Conservation (phyloP, 2,797 vertebrate genomes). For the Gymnocypris eckloni region DNA sequence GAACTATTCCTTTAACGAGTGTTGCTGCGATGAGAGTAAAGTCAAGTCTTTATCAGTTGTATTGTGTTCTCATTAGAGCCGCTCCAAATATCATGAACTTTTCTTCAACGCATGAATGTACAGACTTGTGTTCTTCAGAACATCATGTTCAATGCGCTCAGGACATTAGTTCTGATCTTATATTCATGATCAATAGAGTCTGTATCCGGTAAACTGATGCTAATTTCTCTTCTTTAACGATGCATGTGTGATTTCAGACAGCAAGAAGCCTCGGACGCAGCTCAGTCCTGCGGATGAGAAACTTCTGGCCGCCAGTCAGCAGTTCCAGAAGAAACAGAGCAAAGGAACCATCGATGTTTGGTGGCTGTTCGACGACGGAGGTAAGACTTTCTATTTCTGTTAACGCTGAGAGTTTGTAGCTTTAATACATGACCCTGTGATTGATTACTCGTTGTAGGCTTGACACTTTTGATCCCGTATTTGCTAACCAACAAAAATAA, state of each 20-base stretch:
- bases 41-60: no score
- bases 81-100: not conserved
- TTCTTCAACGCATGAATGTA: not conserved
- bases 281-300: constrained; percentile 89
- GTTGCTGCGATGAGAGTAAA: not conserved
- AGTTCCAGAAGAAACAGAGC: constrained; percentile 95
- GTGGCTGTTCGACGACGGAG: constrained; percentile 99
- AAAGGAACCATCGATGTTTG: constrained; percentile 97
- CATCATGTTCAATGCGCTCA: not conserved
- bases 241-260: constrained; percentile 71
- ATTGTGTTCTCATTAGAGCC: not conserved
- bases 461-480: constrained; percentile 95
- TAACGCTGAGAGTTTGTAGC: not conserved
- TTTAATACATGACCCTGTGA: not conserved
- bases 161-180: not conserved
- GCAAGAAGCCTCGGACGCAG: constrained; percentile 77
- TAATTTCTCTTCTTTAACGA: not conserved
- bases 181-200: not conserved
- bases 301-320: constrained; percentile 88
- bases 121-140: constrained; percentile 1
- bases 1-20: not conserved
- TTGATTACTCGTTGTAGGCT: constrained; percentile 73
- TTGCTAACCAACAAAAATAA: constrained; percentile 95
- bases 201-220: not conserved
- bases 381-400: constrained; percentile 65